Percentiles rank a stretch among this genome's conserved stretches.
Evolutionary conservation across 1,140 invertebrate genomes (phyloP).

Genomic region (Cydia fagiglandana): DNA sequence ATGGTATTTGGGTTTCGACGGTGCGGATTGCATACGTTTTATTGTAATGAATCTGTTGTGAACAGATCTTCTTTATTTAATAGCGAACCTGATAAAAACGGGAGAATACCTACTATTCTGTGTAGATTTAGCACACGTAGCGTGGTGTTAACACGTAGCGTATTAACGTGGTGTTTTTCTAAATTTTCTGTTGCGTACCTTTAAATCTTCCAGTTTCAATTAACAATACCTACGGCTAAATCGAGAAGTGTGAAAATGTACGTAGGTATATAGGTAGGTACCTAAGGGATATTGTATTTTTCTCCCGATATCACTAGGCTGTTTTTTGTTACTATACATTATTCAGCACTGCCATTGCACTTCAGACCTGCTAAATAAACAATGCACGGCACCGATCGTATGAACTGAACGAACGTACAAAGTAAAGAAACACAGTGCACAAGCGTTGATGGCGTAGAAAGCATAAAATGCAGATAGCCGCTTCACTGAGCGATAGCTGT

Average conservation of each 20-base stretch:
- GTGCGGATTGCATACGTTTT: conserved; percentile 47
- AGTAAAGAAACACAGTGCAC: conserved; percentile 57
- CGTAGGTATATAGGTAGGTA: too few species aligned
- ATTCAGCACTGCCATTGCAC: conserved; percentile 44
- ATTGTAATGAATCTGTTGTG: background rate
- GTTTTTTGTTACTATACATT: conserved; percentile 12
- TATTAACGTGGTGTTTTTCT: too few species aligned
- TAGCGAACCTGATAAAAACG: background rate
- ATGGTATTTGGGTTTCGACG: conserved; percentile 49
- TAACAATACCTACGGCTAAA: too few species aligned
- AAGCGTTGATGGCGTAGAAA: conserved; percentile 50
- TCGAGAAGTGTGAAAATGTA: too few species aligned
- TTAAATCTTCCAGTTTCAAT: too few species aligned
- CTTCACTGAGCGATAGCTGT: conserved; percentile 57
- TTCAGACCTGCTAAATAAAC: conserved; percentile 51
- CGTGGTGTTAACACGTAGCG: too few species aligned
- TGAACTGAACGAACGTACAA: conserved; percentile 44
- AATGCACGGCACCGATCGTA: conserved; percentile 40
- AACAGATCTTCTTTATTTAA: background rate
- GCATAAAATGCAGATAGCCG: conserved; percentile 70
- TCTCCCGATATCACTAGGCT: background rate
- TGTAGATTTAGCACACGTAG: too few species aligned
- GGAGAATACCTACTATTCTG: background rate
- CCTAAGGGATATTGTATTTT: too few species aligned
- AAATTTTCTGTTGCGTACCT: too few species aligned